phyloP scores from a whole-genome alignment of 2,113 vertebrate genomes.

The Todiramphus saurophagus region DNA sequence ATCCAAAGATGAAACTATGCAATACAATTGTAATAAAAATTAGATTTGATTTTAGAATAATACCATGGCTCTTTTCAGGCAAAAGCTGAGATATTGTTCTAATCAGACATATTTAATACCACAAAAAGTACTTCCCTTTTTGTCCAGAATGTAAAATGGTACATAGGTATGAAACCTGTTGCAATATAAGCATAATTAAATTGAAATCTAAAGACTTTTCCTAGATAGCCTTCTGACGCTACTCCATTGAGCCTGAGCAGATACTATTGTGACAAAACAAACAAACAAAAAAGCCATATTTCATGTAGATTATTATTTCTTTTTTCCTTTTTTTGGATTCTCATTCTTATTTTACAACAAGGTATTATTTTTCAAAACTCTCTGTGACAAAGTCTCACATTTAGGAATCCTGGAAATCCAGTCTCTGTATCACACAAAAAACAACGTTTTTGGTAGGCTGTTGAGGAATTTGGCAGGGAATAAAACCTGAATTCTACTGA shows the following conservation, averaged over 20 bases:
- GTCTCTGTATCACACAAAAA: neutral
- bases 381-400: neutral
- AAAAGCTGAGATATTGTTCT: neutral
- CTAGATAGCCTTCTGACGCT: neutral
- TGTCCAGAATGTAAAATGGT: neutral
- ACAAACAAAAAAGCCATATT: neutral
- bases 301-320: neutral
- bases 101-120: neutral
- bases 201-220: neutral
- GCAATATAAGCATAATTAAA: neutral
- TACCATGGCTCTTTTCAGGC: rapidly evolving
- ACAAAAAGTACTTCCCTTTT: neutral
- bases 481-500: neutral
- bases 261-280: neutral
- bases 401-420: neutral
- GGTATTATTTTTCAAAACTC: neutral
- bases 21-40: neutral
- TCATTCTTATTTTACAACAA: neutral
- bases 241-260: neutral
- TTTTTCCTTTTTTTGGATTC: neutral
- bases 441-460: neutral
- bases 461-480: neutral
- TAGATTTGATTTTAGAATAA: neutral
- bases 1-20: neutral
- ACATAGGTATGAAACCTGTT: neutral